Percentiles rank a stretch among this genome's conserved stretches.
Evolutionary conservation across 2,113 vertebrate species (phyloP).

Genomic region (Merops nubicus): DNA sequence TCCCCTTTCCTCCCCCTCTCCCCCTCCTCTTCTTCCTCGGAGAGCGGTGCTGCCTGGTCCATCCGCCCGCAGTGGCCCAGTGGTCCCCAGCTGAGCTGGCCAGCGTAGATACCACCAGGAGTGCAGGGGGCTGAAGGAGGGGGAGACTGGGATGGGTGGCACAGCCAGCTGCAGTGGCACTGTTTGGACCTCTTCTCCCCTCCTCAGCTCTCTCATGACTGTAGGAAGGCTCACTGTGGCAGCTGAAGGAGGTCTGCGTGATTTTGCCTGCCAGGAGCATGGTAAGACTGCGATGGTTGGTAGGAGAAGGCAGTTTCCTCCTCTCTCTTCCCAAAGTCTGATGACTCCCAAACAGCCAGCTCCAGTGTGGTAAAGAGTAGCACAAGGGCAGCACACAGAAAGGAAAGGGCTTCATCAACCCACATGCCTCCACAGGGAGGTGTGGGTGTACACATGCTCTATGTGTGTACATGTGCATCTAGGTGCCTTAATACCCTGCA

Average conservation of each 20-base stretch:
- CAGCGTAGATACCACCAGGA: accelerated
- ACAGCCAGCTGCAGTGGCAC: background rate
- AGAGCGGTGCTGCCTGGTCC: background rate
- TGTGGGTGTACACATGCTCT: background rate
- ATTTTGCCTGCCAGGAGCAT: background rate
- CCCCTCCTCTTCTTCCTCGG: background rate
- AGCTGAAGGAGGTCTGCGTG: background rate
- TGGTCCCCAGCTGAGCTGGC: too few species aligned
- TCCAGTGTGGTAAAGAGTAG: background rate
- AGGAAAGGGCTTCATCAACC: background rate
- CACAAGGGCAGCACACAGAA: background rate
- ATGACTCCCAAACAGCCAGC: background rate
- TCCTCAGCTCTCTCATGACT: background rate
- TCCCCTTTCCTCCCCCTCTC: background rate
- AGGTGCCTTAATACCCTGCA: background rate
- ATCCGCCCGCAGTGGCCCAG: background rate
- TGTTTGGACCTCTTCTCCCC: background rate
- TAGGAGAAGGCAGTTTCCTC: background rate
- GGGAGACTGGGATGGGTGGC: background rate
- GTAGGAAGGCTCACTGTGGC: background rate
- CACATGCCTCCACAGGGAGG: background rate
- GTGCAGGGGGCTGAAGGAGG: accelerated
- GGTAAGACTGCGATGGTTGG: accelerated
- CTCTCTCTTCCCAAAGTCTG: background rate
- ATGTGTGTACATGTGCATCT: accelerated